Base-by-base conservation (phyloP, 2,113 vertebrate species). In the Vidua chalybeata region DNA sequence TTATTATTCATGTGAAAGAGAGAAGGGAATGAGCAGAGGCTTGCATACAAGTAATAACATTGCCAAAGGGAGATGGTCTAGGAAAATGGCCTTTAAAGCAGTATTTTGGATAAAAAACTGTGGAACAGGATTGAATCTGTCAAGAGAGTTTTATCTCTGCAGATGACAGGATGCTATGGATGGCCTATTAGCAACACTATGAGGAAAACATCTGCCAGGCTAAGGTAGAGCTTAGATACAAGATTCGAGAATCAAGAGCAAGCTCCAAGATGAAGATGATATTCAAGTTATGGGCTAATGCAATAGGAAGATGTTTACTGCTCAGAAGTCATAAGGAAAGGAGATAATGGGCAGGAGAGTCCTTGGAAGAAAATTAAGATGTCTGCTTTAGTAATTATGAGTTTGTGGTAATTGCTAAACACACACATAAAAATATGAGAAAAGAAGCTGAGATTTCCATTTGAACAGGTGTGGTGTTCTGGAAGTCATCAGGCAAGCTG, bases 71-170 rank as follows among this genome's bases (percentile, higher is more conserved):
- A 30, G 66, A 30, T 76, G 14, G 77, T 61, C 31, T 91, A 24
- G 52, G 69, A 80, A 88, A 94, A 77, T 20, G 37, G 82, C 72
- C 71, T 83, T 93, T 80, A 78, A 89, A 75, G 77, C 49, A 67
- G 24, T 28, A 45, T 75, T 93, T 91, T 41, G 49, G 78, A 68
- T 92, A 89, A 92, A 87, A 75, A 89, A 52, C 77, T 64, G 41
- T 49, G 74, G 43, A 91, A 63, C n/a, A 84, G 93, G 77, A 84
- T 68, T 94, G 61, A 49, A 68, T 95, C 82, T 96, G 80, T 92
- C 87, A 92, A 61, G 87, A 71, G 54, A 80, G 67, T 92, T 97
- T 92, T 84, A 71, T 90, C 83, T 94, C 64, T 97, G 90, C 79
- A 63, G 64, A 66, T 73, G 67, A 93, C 52, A 86, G 30, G 80